Evolutionary conservation across 2,113 vertebrate species (phyloP).

Genomic region (Camelus bactrianus): DNA sequence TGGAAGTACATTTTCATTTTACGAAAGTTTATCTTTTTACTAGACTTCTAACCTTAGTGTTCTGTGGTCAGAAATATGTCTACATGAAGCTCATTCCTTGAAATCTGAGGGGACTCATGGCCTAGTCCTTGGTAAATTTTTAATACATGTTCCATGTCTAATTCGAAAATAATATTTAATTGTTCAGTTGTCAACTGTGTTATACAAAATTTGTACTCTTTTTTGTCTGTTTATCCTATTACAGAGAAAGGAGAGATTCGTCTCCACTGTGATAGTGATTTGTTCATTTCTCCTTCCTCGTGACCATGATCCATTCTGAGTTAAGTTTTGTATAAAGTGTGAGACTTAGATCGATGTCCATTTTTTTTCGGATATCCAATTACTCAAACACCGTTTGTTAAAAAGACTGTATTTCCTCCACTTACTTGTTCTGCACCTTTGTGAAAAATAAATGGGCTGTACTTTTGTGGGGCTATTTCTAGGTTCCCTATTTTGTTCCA

Average conservation of each 20-base stretch:
- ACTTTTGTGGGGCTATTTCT: not conserved
- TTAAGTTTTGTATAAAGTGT: constrained; percentile 27
- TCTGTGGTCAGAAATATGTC: constrained; percentile 52
- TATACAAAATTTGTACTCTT: not conserved
- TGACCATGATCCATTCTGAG: constrained; percentile 26
- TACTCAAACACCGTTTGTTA: constrained; percentile 35
- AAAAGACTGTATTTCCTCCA: constrained; percentile 22
- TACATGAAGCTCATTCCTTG: constrained; percentile 37
- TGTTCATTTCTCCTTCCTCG: constrained; percentile 40
- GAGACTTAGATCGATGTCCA: not conserved
- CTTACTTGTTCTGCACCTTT: constrained; percentile 35
- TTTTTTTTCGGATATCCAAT: constrained; percentile 33
- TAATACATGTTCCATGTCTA: constrained; percentile 21
- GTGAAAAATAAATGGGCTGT: constrained; percentile 56
- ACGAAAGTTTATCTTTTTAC: constrained; percentile 48
- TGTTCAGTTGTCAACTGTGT: constrained; percentile 20
- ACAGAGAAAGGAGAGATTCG: not conserved
- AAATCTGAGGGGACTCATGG: constrained; percentile 46
- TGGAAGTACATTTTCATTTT: constrained; percentile 39
- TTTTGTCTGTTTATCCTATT: constrained; percentile 5
- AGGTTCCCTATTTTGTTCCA: not conserved
- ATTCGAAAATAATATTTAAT: constrained; percentile 32
- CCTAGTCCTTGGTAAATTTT: constrained; percentile 55
- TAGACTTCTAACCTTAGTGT: constrained; percentile 52
- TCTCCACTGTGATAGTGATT: constrained; percentile 33